phyloP scores from a whole-genome alignment of 2,888 invertebrate species.

The Brachypterus glaber region DNA sequence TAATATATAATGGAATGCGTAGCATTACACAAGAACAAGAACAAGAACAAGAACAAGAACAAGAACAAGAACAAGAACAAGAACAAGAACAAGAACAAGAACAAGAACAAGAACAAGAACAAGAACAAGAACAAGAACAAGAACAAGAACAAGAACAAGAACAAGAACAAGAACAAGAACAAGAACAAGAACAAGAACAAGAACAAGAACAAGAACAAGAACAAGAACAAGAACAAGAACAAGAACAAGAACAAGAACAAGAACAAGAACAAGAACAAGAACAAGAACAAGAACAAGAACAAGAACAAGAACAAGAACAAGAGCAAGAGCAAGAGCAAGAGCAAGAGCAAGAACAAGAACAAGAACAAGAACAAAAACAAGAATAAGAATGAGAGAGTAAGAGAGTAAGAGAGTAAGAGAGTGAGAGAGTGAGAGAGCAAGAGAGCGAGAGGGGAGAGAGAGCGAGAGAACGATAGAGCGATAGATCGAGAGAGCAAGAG shows the following conservation, averaged over 20 bases:
- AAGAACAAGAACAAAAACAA: background rate
- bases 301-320: conserved; percentile 1
- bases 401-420: background rate
- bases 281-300: conserved; percentile 1
- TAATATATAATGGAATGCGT: no score
- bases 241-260: conserved; percentile 1
- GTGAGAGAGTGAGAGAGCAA: background rate
- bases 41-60: conserved; percentile 1
- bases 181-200: conserved; percentile 1
- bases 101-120: conserved; percentile 1
- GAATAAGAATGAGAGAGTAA: background rate
- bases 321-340: background rate
- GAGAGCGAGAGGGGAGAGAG: no score
- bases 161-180: conserved; percentile 1
- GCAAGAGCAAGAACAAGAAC: background rate
- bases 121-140: conserved; percentile 1
- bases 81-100: conserved; percentile 1
- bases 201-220: conserved; percentile 1
- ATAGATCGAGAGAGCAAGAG: no score
- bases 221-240: conserved; percentile 1
- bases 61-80: conserved; percentile 1
- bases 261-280: conserved; percentile 1
- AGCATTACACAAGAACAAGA: conserved; percentile 1
- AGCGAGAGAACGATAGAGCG: no score
- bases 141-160: conserved; percentile 1